Base-by-base conservation (phyloP, 2,888 invertebrate genomes). In the Chrysolina americana region DNA sequence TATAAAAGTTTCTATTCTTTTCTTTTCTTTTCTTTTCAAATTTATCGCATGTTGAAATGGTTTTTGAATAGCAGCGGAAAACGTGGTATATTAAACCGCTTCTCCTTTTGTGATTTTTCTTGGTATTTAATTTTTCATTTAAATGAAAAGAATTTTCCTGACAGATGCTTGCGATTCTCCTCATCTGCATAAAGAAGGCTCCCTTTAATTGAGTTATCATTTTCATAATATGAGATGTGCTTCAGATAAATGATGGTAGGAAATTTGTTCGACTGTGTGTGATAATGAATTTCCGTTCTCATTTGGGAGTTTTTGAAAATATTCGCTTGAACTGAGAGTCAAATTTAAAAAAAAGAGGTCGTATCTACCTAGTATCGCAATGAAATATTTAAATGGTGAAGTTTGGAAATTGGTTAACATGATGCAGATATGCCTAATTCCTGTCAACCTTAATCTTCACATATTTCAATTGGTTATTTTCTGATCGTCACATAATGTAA, bases 61-160 rank as follows among this genome's bases (percentile, higher is more conserved):
- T 44, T 44, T 44, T 44, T 15, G 44, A 13, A 44, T 44, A 44
- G 15, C 10, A 36, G 13, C 15, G 44, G 44, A 15, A 15, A 15
- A 6, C 15, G 44, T 1, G 44, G 44, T 44, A 44, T 44, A 44
- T 15, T 15, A 44, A 13, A 44, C n/a, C 11, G 44, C 13, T 44
- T 44, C 44, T 44, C 15, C 13, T 44, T 44, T 15, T 44, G 44
- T 44, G 5, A 44, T 44, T 44, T 44, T 44, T 44, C 44, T 15
- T 15, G 44, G 44, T 15, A 65, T 65, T 41, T 21, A 65, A 65
- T 65, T 65, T 23, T 47, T 65, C 44, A 44, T 65, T 65, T 65
- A 10, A 65, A 65, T 65, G 47, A 65, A 41, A 47, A 11, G 44
- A 47, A 65, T 65, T 44, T 19, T 17, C 11, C 19, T 21, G 65